These are phyloP conservation scores for Callopanchax toddi DNA, from an alignment of 2,113 vertebrate genomes.

Conservation along the genomic window DNA sequence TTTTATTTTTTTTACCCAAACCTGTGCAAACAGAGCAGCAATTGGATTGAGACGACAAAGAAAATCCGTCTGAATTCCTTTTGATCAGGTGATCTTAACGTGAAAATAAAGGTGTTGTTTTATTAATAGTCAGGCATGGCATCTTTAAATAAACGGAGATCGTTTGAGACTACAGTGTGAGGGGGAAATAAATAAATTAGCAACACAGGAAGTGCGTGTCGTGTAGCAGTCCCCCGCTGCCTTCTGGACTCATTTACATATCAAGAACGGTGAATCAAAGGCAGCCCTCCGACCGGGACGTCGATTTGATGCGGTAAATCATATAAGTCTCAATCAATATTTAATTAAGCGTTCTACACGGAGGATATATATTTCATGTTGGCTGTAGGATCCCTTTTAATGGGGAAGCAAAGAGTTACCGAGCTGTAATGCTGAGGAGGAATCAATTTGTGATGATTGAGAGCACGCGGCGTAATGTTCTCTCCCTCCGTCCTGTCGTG, in stretches of 20 bases:
- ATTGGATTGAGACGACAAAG: slow-evolving; percentile 47
- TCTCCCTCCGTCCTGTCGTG: neutral
- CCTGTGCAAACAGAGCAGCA: slow-evolving; percentile 73
- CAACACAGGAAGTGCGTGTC: slow-evolving; percentile 67
- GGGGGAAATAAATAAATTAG: slow-evolving; percentile 77
- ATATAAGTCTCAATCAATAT: slow-evolving; percentile 80
- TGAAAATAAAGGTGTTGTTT: neutral
- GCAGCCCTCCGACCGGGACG: slow-evolving; percentile 62
- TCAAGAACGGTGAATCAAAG: slow-evolving; percentile 73
- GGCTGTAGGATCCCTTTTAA: slow-evolving; percentile 68
- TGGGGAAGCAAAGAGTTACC: slow-evolving; percentile 55
- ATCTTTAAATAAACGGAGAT: slow-evolving; percentile 50
- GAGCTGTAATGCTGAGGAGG: slow-evolving; percentile 42
- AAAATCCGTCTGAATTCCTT: neutral
- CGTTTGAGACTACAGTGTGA: slow-evolving; percentile 28
- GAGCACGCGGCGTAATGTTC: neutral
- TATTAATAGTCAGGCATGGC: slow-evolving; percentile 25
- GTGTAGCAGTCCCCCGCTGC: slow-evolving; percentile 60
- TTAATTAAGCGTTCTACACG: slow-evolving; percentile 76
- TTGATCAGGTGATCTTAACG: slow-evolving; percentile 4
- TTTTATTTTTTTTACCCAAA: slow-evolving; percentile 13
- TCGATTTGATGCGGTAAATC: slow-evolving; percentile 75
- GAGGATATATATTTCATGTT: slow-evolving; percentile 72
- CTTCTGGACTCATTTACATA: slow-evolving; percentile 74
- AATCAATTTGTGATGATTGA: slow-evolving; percentile 42